phyloP scores from a whole-genome alignment of 2,888 invertebrate species.

The Priapulus caudatus region DNA sequence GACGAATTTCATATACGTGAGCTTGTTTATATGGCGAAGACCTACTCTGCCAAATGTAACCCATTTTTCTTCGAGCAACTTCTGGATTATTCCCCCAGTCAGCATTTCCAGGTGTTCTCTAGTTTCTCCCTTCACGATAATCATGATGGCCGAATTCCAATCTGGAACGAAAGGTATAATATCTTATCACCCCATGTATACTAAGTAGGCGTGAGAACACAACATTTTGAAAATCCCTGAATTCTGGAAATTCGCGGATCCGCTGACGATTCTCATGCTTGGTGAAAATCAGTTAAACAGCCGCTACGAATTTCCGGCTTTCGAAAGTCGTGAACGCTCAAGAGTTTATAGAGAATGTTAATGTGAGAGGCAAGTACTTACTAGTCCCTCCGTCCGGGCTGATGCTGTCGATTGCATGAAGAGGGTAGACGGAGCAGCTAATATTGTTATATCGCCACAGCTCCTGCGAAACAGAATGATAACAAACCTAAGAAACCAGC shows the following conservation, averaged over 20 bases:
- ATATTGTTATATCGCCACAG: conserved; percentile 99
- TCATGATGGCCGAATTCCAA: conserved; percentile 95
- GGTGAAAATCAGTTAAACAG: too few species aligned
- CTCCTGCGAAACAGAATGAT: conserved; percentile 57
- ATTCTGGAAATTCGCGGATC: too few species aligned
- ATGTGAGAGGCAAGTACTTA: conserved; percentile 43
- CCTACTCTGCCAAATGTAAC: conserved; percentile 90
- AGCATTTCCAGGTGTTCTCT: conserved; percentile 97
- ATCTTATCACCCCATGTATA: too few species aligned
- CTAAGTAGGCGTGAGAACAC: too few species aligned
- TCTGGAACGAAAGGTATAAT: too few species aligned
- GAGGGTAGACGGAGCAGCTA: conserved; percentile 91
- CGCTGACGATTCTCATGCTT: too few species aligned
- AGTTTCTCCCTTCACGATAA: conserved; percentile 91
- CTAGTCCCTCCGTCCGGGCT: conserved; percentile 88
- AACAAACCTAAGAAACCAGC: too few species aligned
- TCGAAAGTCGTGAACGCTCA: too few species aligned
- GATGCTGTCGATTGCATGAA: conserved; percentile 89
- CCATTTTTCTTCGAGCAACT: conserved; percentile 96
- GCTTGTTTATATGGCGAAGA: conserved; percentile 5
- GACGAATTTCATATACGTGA: background rate
- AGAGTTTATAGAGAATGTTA: too few species aligned
- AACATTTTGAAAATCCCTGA: too few species aligned
- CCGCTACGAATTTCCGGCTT: too few species aligned
- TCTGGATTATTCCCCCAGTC: conserved; percentile 93